Evolutionary conservation across 1,140 invertebrate genomes (phyloP).

Genomic region (Steinernema khuongi): DNA sequence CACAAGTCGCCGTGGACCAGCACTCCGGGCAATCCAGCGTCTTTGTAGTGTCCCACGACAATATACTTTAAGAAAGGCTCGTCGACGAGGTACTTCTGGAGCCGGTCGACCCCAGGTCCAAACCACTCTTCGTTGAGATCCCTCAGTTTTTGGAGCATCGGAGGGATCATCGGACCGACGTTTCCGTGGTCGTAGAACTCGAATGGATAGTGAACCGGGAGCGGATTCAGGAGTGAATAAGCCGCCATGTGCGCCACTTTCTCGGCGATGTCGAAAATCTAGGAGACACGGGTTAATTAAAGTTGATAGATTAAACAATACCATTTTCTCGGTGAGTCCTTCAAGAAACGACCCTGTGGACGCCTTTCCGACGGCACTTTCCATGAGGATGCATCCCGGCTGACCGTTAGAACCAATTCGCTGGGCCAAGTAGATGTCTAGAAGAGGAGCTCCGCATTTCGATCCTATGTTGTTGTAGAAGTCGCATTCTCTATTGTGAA

Average conservation of each 20-base stretch:
- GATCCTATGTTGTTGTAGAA: slow-evolving; percentile 2
- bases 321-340: not conserved
- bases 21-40: not conserved
- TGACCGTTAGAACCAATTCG: not conserved
- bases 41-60: not conserved
- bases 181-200: not conserved
- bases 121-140: slow-evolving; percentile 2
- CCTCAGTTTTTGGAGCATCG: slow-evolving; percentile 7
- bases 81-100: not conserved
- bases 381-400: slow-evolving; percentile 5
- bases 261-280: slow-evolving; percentile 6
- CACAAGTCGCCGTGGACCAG: slow-evolving; percentile 22
- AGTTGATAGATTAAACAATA: not conserved
- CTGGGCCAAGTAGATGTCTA: not conserved
- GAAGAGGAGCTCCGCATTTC: not conserved
- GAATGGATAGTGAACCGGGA: not conserved
- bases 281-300: not conserved
- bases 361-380: slow-evolving; percentile 1
- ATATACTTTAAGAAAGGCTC: slow-evolving; percentile 16
- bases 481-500: slow-evolving; percentile 19
- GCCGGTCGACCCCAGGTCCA: not conserved
- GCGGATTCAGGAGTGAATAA: slow-evolving; percentile 7
- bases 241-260: not conserved
- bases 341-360: not conserved
- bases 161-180: not conserved